Conservation (phyloP, 2,888 invertebrate species). For the Dendrolimus houi region DNA sequence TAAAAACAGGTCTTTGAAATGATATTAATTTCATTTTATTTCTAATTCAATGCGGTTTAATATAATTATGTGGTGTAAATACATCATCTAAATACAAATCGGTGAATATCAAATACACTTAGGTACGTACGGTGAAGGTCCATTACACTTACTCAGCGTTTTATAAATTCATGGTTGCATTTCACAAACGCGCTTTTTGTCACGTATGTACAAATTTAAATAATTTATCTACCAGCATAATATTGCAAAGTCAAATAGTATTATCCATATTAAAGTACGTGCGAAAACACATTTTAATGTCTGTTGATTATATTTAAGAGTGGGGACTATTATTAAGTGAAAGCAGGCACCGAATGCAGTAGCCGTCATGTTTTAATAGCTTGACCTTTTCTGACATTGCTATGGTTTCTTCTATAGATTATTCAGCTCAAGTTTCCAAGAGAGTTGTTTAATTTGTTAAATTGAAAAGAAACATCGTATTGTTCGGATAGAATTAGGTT, state of each 20-base stretch:
- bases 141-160: constrained; percentile 8
- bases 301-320: too few relatives aligned
- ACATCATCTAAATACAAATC: constrained; percentile 12
- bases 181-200: constrained; percentile 2
- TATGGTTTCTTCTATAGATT: constrained; percentile 19
- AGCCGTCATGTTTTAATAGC: constrained; percentile 5
- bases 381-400: constrained; percentile 12
- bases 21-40: too few relatives aligned
- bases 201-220: constrained; percentile 1
- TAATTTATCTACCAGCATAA: too few relatives aligned
- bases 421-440: constrained; percentile 24
- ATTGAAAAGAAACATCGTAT: constrained; percentile 71
- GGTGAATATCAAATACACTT: constrained; percentile 14
- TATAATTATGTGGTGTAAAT: not conserved
- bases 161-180: constrained; percentile 1
- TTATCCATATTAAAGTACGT: too few relatives aligned
- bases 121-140: constrained; percentile 8
- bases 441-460: constrained; percentile 62
- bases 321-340: not conserved
- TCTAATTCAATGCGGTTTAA: too few relatives aligned
- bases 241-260: too few relatives aligned
- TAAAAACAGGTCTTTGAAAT: too few relatives aligned
- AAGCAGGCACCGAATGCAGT: constrained; percentile 9
- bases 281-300: too few relatives aligned
- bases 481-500: constrained; percentile 64